Evolutionary conservation across 2,888 invertebrate genomes (phyloP).

Genomic region (Abscondita cerata): DNA sequence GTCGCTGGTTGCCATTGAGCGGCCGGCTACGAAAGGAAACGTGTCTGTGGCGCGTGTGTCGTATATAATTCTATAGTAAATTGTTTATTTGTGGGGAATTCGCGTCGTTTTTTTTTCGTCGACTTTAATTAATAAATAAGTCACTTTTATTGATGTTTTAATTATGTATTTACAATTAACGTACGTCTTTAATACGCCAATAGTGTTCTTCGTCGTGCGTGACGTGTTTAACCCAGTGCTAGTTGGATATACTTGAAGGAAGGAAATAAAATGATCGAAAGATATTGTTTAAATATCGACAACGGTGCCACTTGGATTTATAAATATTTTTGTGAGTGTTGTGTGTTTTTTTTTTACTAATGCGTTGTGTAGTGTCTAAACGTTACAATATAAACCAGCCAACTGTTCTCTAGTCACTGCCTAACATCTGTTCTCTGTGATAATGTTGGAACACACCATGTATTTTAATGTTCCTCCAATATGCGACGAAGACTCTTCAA

Average conservation of each 20-base stretch:
- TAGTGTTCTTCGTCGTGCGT: constrained; percentile 30
- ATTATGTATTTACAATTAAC: constrained; percentile 20
- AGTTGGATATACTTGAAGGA: constrained; percentile 13
- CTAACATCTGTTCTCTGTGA: constrained; percentile 39
- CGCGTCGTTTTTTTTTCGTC: background rate
- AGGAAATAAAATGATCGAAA: constrained; percentile 13
- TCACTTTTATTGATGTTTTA: background rate
- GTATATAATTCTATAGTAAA: background rate
- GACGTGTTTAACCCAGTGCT: constrained; percentile 21
- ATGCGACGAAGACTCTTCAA: constrained; percentile 53
- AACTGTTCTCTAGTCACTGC: constrained; percentile 40
- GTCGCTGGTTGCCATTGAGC: constrained; percentile 55
- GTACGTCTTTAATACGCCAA: constrained; percentile 37
- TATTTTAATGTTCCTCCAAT: constrained; percentile 55
- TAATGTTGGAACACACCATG: constrained; percentile 55
- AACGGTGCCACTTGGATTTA: constrained; percentile 14
- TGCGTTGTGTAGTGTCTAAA: constrained; percentile 30
- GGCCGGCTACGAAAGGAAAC: constrained; percentile 44
- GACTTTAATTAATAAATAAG: background rate
- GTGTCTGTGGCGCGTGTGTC: constrained; percentile 16
- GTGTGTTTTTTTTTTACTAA: constrained; percentile 30
- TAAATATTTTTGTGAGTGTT: constrained; percentile 18
- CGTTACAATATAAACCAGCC: constrained; percentile 32
- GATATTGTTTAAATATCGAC: background rate
- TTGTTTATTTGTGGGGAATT: background rate